A percentile compares a stretch with the other conserved stretches of the same genome.
phyloP scores from a whole-genome alignment of 2,797 vertebrate genomes.

The Acomys russatus region DNA sequence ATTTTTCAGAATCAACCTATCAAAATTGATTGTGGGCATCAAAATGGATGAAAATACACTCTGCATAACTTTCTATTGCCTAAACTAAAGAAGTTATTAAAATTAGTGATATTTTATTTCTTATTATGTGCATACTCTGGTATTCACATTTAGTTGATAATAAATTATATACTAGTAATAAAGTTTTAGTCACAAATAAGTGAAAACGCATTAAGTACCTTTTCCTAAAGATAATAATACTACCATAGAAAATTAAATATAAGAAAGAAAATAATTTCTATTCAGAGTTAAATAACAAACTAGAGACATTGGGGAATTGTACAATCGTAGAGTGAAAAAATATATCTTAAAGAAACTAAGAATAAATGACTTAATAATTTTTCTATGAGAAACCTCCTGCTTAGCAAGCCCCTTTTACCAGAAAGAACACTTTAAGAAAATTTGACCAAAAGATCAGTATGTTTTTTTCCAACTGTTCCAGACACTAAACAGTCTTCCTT shows the following conservation, averaged over 20 bases:
- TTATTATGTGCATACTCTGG: neutral
- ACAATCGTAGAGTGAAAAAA: neutral
- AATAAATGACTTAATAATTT: neutral
- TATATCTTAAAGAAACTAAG: neutral
- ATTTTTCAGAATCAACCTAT: neutral
- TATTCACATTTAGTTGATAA: neutral
- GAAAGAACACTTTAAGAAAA: neutral
- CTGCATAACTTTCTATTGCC: neutral
- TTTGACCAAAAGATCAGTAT: neutral
- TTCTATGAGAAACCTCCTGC: neutral
- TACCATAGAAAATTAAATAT: neutral
- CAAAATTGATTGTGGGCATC: neutral
- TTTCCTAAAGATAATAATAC: slow-evolving; percentile 7
- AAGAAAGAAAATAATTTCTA: slow-evolving; percentile 22
- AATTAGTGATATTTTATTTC: neutral
- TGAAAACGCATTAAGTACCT: neutral
- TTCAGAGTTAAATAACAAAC: neutral
- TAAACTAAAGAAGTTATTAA: slow-evolving; percentile 4
- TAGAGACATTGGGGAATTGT: neutral
- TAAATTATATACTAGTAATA: neutral
- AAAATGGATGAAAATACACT: neutral
- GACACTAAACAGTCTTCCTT: neutral
- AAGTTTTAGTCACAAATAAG: neutral
- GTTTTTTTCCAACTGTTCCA: neutral
- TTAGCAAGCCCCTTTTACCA: neutral